These are phyloP conservation scores for Blastomussa wellsi DNA, from an alignment of 92 coral and sea anemone species.

Conservation along the genomic window DNA sequence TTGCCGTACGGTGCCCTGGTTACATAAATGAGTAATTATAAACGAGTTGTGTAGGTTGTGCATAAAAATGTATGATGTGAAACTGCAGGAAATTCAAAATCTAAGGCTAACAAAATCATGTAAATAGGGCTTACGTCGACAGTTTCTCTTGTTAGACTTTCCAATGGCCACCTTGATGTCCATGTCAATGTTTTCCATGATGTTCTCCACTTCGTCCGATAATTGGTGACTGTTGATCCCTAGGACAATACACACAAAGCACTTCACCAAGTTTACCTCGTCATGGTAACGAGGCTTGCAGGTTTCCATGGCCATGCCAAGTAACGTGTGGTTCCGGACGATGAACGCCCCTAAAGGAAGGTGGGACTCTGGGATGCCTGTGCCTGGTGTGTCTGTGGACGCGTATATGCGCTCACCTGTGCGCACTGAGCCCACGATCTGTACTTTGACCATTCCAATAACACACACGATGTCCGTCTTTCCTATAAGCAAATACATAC, in stretches of 20 bases:
- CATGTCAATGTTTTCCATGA: conserved; percentile 72
- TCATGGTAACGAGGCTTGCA: conserved; percentile 63
- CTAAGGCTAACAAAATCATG: no score
- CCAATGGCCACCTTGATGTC: conserved; percentile 68
- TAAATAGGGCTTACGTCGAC: conserved; percentile 75
- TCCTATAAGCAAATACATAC: conserved; percentile 22
- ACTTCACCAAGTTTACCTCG: conserved; percentile 74
- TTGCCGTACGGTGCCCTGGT: background rate
- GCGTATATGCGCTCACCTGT: conserved; percentile 95
- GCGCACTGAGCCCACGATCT: conserved; percentile 77
- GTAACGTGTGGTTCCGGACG: conserved; percentile 67
- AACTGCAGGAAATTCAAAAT: no score
- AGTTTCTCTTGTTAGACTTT: conserved; percentile 66
- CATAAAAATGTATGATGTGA: no score
- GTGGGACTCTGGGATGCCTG: conserved; percentile 94
- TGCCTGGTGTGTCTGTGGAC: conserved; percentile 76
- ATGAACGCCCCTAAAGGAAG: conserved; percentile 84
- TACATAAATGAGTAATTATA: background rate
- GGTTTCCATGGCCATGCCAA: conserved; percentile 97
- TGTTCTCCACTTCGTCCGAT: conserved; percentile 71
- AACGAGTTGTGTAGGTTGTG: no score
- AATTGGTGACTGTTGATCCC: conserved; percentile 88
- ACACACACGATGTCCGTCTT: conserved; percentile 92
- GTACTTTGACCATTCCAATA: conserved; percentile 93
- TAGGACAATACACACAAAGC: conserved; percentile 96